Evolutionary conservation across 2,888 invertebrate genomes (phyloP).

Genomic region (Drosophila nigricruria): DNA sequence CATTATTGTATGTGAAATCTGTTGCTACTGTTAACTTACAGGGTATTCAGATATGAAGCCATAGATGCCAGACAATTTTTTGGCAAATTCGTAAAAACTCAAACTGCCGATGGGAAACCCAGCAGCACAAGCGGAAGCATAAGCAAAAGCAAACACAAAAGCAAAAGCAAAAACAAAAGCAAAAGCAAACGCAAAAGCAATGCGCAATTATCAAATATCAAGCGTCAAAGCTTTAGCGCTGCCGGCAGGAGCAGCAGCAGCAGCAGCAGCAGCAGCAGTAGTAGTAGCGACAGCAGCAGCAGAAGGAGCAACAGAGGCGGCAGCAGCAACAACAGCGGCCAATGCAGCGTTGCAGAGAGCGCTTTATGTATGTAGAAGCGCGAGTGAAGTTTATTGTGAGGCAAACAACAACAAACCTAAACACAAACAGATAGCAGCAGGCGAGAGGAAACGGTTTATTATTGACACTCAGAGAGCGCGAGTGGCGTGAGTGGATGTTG

Average conservation of each 20-base stretch:
- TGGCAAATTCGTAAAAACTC: slow-evolving; percentile 36
- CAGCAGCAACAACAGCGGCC: neutral
- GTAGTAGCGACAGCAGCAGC: neutral
- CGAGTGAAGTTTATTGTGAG: slow-evolving; percentile 45
- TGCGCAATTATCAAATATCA: slow-evolving; percentile 36
- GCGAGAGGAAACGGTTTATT: slow-evolving; percentile 25
- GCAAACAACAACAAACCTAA: slow-evolving; percentile 24
- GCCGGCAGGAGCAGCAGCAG: slow-evolving; percentile 9
- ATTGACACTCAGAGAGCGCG: slow-evolving; percentile 12
- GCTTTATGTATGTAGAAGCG: neutral
- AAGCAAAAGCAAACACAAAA: slow-evolving; percentile 17
- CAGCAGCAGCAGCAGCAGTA: neutral
- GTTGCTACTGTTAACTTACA: neutral
- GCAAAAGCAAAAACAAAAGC: slow-evolving; percentile 30
- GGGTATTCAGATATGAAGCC: neutral
- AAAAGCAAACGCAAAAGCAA: slow-evolving; percentile 49
- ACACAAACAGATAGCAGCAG: slow-evolving; percentile 7
- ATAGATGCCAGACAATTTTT: slow-evolving; percentile 12
- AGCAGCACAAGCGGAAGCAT: slow-evolving; percentile 42
- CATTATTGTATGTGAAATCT: neutral
- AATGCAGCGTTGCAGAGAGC: slow-evolving; percentile 11
- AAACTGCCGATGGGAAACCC: slow-evolving; percentile 27
- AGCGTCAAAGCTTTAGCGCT: slow-evolving; percentile 1
- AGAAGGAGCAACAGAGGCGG: neutral
- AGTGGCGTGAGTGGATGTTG: neutral